phyloP scores from a whole-genome alignment of 2,888 invertebrate genomes.

The Clivina fossor region DNA sequence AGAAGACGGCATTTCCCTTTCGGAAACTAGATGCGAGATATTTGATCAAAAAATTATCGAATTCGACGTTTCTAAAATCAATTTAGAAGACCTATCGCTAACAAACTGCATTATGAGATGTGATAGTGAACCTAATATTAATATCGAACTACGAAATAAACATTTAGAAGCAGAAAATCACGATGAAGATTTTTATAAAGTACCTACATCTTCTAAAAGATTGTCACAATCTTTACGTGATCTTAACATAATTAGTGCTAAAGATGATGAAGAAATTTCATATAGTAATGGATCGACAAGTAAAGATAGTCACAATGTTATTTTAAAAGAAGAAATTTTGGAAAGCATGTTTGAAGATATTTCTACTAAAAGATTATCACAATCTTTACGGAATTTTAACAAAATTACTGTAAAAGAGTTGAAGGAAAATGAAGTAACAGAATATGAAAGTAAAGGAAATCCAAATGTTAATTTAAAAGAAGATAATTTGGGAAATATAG shows the following conservation, averaged over 20 bases:
- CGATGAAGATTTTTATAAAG: slow-evolving; percentile 48
- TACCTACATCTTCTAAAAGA: slow-evolving; percentile 46
- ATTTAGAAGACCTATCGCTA: slow-evolving; percentile 12
- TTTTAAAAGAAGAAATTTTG: slow-evolving; percentile 21
- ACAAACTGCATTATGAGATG: slow-evolving; percentile 45
- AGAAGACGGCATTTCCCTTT: slow-evolving; percentile 18
- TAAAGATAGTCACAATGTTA: slow-evolving; percentile 21
- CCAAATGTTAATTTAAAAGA: no score
- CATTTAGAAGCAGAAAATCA: slow-evolving; percentile 33
- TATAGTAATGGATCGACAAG: no score
- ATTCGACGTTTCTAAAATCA: slow-evolving; percentile 12
- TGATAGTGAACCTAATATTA: slow-evolving; percentile 50
- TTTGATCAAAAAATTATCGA: slow-evolving; percentile 21
- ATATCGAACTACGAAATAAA: no score
- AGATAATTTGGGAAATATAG: no score
- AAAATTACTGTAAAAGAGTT: slow-evolving; percentile 41
- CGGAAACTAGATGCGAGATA: slow-evolving; percentile 21
- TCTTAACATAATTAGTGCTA: no score
- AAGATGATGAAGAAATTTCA: no score
- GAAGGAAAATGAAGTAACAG: slow-evolving; percentile 14
- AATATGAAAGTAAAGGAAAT: slow-evolving; percentile 5
- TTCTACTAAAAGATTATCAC: slow-evolving; percentile 44
- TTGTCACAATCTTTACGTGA: slow-evolving; percentile 7
- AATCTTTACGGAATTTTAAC: slow-evolving; percentile 50
- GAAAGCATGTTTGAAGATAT: no score